phyloP scores from a whole-genome alignment of 2,113 vertebrate genomes.

The Myrmecobius fasciatus region DNA sequence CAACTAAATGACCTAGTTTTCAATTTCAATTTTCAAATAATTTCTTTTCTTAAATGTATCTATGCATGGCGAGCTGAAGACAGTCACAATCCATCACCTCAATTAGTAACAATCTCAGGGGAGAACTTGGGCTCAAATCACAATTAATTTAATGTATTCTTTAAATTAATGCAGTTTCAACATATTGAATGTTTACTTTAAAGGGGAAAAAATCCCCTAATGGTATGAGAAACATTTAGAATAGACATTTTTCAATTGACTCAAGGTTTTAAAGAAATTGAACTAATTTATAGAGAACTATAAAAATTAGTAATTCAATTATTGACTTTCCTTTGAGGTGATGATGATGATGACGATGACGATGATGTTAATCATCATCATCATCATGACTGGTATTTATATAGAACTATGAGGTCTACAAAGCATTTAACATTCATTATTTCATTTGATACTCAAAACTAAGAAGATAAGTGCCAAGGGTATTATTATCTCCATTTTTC shows the following conservation, averaged over 20 bases:
- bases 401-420: background rate
- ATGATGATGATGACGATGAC: background rate
- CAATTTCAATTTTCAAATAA: background rate
- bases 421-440: background rate
- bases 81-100: slow-evolving; percentile 53
- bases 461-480: background rate
- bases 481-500: background rate
- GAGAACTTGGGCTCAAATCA: background rate
- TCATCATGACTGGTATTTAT: background rate
- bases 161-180: background rate
- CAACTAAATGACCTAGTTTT: slow-evolving; percentile 60
- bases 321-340: background rate
- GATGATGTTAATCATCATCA: background rate
- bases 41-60: slow-evolving; percentile 6
- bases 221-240: background rate
- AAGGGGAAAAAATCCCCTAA: background rate
- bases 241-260: background rate
- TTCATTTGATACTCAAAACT: background rate
- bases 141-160: background rate
- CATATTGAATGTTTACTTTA: background rate
- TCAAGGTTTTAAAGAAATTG: background rate
- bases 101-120: slow-evolving; percentile 57
- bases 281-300: background rate
- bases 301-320: background rate
- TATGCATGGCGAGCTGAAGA: slow-evolving; percentile 27